A percentile compares a stretch with the other conserved stretches of the same genome.
Conservation (phyloP, 1,140 invertebrate genomes). For the Mylabris phalerata region DNA sequence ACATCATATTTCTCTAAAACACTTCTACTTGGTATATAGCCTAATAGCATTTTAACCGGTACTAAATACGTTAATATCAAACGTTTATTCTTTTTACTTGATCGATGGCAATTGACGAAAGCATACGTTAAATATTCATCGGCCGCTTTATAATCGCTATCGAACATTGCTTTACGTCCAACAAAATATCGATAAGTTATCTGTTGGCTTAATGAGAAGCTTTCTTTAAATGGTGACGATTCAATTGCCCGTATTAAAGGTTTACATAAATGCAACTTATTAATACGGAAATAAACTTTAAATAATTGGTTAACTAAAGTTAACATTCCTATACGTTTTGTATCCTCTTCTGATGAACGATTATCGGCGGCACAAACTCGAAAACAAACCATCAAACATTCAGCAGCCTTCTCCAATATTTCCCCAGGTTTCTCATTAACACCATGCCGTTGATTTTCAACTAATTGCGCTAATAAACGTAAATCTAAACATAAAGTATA, state of each 20-base stretch:
- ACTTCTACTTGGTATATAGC: slow-evolving; percentile 76
- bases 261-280: slow-evolving; percentile 94
- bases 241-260: slow-evolving; percentile 95
- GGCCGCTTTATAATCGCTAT: slow-evolving; percentile 89
- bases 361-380: slow-evolving; percentile 94
- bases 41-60: slow-evolving; percentile 94
- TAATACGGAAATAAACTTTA: slow-evolving; percentile 96
- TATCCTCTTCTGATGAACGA: slow-evolving; percentile 76
- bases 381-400: slow-evolving; percentile 90
- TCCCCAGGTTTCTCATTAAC: slow-evolving; percentile 59
- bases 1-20: slow-evolving; percentile 87
- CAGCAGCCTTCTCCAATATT: slow-evolving; percentile 88
- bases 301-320: slow-evolving; percentile 94
- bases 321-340: slow-evolving; percentile 94
- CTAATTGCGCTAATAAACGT: slow-evolving; percentile 66
- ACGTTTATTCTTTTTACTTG: slow-evolving; percentile 82
- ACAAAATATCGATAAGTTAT: slow-evolving; percentile 97
- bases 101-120: slow-evolving; percentile 81
- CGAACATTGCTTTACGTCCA: slow-evolving; percentile 95
- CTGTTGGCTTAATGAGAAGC: slow-evolving; percentile 79
- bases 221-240: slow-evolving; percentile 79
- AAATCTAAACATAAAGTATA: slow-evolving; percentile 84
- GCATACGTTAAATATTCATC: slow-evolving; percentile 89
- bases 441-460: slow-evolving; percentile 53
- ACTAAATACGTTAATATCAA: slow-evolving; percentile 93